phyloP scores from a whole-genome alignment of 2,797 vertebrate species.

The Capromys pilorides region DNA sequence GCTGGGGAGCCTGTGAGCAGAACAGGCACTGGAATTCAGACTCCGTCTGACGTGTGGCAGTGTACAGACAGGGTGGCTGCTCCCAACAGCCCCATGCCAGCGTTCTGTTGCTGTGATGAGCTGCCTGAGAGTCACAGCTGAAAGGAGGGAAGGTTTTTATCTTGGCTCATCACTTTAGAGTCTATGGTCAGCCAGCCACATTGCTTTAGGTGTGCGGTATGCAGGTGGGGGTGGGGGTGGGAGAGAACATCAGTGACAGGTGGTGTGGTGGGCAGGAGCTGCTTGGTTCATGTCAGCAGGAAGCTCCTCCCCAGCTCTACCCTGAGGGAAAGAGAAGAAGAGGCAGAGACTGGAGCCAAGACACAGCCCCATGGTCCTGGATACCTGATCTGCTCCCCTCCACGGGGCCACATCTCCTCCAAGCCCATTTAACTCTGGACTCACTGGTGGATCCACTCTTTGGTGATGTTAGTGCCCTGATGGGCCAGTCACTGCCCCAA shows the following conservation, averaged over 20 bases:
- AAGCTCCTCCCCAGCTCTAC: background rate
- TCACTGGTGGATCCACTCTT: background rate
- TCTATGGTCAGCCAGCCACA: background rate
- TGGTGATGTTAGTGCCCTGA: background rate
- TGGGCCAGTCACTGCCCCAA: background rate
- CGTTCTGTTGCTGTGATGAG: background rate
- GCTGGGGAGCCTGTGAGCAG: background rate
- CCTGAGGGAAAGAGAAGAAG: background rate
- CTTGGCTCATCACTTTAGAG: background rate
- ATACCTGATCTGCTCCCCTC: background rate
- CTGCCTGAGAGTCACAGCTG: background rate
- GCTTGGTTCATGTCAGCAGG: background rate
- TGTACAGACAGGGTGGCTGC: background rate
- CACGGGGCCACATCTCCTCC: background rate
- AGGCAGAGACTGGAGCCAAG: background rate
- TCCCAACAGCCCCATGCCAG: background rate
- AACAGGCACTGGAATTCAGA: background rate
- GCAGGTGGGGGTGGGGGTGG: no score
- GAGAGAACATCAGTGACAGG: background rate
- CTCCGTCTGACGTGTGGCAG: fast-evolving
- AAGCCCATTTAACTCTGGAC: background rate
- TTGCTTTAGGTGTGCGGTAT: background rate
- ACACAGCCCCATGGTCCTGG: background rate
- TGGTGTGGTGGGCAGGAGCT: background rate
- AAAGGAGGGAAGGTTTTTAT: background rate